These are phyloP conservation scores for Epinotia ramella DNA, from an alignment of 2,888 invertebrate genomes.

Conservation along the genomic window DNA sequence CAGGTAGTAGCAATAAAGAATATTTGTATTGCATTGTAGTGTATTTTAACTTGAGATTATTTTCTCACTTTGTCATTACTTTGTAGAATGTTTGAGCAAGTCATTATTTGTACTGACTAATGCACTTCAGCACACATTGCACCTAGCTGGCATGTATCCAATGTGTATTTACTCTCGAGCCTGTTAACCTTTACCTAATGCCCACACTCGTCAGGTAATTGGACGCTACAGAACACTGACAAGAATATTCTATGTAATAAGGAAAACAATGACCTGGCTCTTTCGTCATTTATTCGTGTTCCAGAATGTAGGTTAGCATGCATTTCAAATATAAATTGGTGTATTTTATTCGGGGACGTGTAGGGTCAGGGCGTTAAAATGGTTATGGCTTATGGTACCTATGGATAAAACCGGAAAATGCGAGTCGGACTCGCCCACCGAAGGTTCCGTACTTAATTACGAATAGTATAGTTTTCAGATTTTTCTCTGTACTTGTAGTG, in stretches of 20 bases:
- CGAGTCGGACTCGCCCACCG: no score
- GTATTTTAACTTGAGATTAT: not conserved
- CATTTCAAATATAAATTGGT: not conserved
- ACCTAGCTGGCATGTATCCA: constrained; percentile 4
- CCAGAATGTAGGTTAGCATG: not conserved
- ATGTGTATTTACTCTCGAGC: constrained; percentile 23
- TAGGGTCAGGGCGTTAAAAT: no score
- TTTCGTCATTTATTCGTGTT: constrained; percentile 4
- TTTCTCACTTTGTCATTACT: constrained; percentile 1
- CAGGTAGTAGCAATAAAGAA: no score
- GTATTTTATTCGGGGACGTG: no score
- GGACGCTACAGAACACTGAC: not conserved
- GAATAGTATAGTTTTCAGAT: no score
- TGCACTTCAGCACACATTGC: constrained; percentile 33
- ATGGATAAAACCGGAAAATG: no score
- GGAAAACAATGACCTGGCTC: constrained; percentile 11
- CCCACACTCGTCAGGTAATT: not conserved
- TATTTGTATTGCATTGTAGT: no score
- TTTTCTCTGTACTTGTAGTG: no score
- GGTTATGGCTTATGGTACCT: no score
- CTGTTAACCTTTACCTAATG: constrained; percentile 27
- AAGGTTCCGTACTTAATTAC: no score
- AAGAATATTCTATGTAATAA: not conserved
- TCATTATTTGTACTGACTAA: constrained; percentile 15
- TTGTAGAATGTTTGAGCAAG: constrained; percentile 2